Percentiles rank a stretch among this genome's conserved stretches.
Conservation (phyloP, 2,113 vertebrate genomes). For the Verasper variegatus region DNA sequence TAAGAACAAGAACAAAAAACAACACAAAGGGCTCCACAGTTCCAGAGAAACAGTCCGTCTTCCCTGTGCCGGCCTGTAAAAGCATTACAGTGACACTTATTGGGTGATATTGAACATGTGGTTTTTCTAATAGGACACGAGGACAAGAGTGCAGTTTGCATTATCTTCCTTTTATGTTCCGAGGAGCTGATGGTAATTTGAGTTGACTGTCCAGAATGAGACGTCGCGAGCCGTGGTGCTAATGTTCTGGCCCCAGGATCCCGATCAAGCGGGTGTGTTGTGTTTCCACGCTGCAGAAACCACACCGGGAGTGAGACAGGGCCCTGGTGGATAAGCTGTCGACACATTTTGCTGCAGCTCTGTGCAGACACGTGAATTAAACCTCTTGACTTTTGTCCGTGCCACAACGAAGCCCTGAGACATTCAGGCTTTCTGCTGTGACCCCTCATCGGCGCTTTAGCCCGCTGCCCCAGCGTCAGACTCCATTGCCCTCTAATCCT, state of each 20-base stretch:
- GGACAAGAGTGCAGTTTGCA: slow-evolving; percentile 23
- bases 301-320: slow-evolving; percentile 32
- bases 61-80: neutral
- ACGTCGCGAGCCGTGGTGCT: slow-evolving; percentile 10
- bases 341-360: slow-evolving; percentile 30
- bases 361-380: slow-evolving; percentile 27
- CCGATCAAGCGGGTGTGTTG: slow-evolving; percentile 34
- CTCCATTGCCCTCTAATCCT: slow-evolving; percentile 47
- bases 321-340: neutral
- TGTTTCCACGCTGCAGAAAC: slow-evolving; percentile 34
- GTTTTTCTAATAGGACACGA: slow-evolving; percentile 35
- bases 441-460: slow-evolving; percentile 29
- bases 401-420: slow-evolving; percentile 35
- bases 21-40: slow-evolving; percentile 13
- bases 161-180: slow-evolving; percentile 17
- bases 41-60: slow-evolving; percentile 26
- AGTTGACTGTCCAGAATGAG: slow-evolving; percentile 26
- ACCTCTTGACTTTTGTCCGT: too few relatives aligned
- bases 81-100: slow-evolving; percentile 58
- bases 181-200: slow-evolving; percentile 24
- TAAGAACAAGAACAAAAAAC: slow-evolving; percentile 11
- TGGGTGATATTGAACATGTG: slow-evolving; percentile 56
- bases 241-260: slow-evolving; percentile 8
- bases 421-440: slow-evolving; percentile 21
- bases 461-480: slow-evolving; percentile 28